A percentile compares a stretch with the other conserved stretches of the same genome.
Conservation (phyloP, 2,797 vertebrate genomes). For the Amniataba percoides region DNA sequence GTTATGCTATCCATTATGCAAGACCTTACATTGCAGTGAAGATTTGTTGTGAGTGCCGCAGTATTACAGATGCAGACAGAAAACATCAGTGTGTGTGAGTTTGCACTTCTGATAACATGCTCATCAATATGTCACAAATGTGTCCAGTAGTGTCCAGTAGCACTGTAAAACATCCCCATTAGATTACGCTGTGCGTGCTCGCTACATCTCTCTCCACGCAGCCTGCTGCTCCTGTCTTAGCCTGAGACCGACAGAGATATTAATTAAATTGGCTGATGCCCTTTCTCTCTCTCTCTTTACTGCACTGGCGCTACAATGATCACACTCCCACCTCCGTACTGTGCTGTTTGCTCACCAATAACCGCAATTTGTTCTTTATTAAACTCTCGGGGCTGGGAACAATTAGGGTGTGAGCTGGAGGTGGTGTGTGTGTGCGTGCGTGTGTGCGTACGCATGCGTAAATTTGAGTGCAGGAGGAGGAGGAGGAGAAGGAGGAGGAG, state of each 20-base stretch:
- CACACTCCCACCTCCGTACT: constrained; percentile 66
- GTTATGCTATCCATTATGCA: neutral
- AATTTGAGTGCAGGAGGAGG: constrained; percentile 30
- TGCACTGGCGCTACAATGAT: constrained; percentile 54
- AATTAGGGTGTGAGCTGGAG: constrained; percentile 75
- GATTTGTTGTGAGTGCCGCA: neutral
- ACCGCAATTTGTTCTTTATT: constrained; percentile 82
- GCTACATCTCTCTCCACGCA: constrained; percentile 35
- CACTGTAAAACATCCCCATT: constrained; percentile 11
- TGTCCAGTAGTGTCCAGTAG: constrained; percentile 20
- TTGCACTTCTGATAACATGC: neutral
- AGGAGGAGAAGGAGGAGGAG: constrained; percentile 8
- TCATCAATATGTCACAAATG: neutral
- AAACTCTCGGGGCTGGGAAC: constrained; percentile 78
- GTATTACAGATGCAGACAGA: constrained; percentile 17
- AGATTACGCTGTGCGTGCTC: constrained; percentile 37
- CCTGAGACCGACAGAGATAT: constrained; percentile 72
- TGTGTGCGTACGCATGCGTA: constrained; percentile 10
- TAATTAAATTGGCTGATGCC: constrained; percentile 74
- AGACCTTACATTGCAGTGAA: neutral
- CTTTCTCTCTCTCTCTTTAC: constrained; percentile 57
- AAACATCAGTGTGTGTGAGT: constrained; percentile 4
- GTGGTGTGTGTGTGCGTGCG: constrained; percentile 26
- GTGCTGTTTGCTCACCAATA: constrained; percentile 83
- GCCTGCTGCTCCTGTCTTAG: constrained; percentile 48